Base-by-base conservation (phyloP, 2,797 vertebrate species). In the Luscinia megarhynchos region DNA sequence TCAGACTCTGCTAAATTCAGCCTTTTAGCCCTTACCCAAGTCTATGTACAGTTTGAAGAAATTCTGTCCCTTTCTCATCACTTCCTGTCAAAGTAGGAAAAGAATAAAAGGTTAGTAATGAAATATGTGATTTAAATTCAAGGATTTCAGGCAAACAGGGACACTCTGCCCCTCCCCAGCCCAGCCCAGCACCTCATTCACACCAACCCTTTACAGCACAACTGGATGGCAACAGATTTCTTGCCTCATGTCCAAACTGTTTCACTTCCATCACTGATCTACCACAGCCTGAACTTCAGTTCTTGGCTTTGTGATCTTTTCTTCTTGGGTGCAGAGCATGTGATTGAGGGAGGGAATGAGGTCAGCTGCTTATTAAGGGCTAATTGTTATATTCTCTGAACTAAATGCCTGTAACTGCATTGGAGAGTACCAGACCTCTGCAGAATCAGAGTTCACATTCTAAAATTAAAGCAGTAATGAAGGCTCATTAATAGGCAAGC, bases 381-480 rank as follows among this genome's bases (percentile, higher is more conserved):
- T 94, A 94, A 88, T 86, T 87, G 83, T 82, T 86, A 11, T 20
- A 69, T 73, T 93, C 85, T 54, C 85, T 77, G 68, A 84, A 87
- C 63, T 62, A 48, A 82, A 75, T 14, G 55, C 14, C 69, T 86
- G 54, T 29, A 87, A 91, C 70, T 62, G 87, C 78, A 78, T 2
- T 24, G 58, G 61, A 78, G 54, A 86, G 62, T 4, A 77, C 18
- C 55, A 86, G 41, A 83, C 9, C 58, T 64, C 85, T 77, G 68
- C 81, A 94, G 75, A 95, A 70, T 12, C 54, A 72, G 53, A 94
- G 90, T 92, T 21, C 15, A 17, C 17, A 4, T 62, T 74, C 95
- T 93, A 94, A 91, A 93, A 87, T 90, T 94, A 90, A 63, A 91
- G 32, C 0, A 1, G 18, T 93, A 94, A 96, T 87, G 87, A 95